A percentile compares a stretch with the other conserved stretches of the same genome.
These are phyloP conservation scores for Entelurus aequoreus DNA, from an alignment of 2,113 vertebrate genomes.

Conservation along the genomic window DNA sequence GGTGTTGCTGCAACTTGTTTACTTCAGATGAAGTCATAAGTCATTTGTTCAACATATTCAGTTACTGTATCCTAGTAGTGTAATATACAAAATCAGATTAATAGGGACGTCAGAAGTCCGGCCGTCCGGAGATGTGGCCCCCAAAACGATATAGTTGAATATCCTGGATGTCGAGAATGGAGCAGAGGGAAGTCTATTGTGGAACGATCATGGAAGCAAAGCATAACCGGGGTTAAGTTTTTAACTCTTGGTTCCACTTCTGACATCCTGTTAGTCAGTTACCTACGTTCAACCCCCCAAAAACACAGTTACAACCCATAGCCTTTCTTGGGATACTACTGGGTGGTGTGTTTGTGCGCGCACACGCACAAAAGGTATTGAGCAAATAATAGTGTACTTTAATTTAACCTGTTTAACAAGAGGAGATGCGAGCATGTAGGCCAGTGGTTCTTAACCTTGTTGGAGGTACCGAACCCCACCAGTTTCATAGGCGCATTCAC, in stretches of 20 bases:
- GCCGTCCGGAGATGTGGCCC: too few species aligned
- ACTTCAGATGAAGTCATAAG: too few species aligned
- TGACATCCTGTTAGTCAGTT: conserved; percentile 21
- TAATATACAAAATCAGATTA: too few species aligned
- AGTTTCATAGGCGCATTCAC: too few species aligned
- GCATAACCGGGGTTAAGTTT: conserved; percentile 6
- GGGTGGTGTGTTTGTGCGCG: too few species aligned
- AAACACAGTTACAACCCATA: conserved; percentile 13
- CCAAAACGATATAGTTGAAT: too few species aligned
- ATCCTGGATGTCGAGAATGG: background rate
- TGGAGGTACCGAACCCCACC: too few species aligned
- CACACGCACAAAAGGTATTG: background rate
- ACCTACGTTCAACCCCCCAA: background rate
- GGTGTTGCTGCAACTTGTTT: too few species aligned
- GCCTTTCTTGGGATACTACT: conserved; percentile 1
- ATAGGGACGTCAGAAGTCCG: too few species aligned
- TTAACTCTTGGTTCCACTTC: background rate
- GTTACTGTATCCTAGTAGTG: too few species aligned
- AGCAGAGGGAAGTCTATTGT: conserved; percentile 11
- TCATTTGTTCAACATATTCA: too few species aligned
- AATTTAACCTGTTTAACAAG: conserved; percentile 36
- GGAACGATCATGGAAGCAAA: background rate
- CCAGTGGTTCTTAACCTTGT: too few species aligned
- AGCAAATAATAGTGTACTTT: conserved; percentile 41
- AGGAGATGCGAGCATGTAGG: background rate